Base-by-base conservation (phyloP, 2,113 vertebrate species). In the Larimichthys polyactis region DNA sequence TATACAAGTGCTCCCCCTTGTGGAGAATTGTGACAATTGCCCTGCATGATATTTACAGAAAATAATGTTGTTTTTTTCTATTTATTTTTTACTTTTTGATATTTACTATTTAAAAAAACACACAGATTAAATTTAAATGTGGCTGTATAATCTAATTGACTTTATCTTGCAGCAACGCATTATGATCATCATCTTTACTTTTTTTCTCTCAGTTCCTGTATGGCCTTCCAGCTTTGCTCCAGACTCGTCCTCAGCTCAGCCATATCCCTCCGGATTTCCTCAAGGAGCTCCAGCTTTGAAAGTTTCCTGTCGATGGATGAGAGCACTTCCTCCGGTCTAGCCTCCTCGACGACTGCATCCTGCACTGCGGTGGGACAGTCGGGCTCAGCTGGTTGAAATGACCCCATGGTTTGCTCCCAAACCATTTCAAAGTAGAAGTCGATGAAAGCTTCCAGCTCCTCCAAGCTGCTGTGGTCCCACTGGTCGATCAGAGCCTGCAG, bases 371-470 rank as follows among this genome's bases (percentile, higher is more conserved):
- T 4, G 7, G 0, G 27, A 55, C 17, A 1, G 36, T 69, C 51
- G 0, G 40, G 17, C 40, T 85, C 79, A 4, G 72, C 1, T 0
- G 29, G 5, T 19, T 78, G 85, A 63, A 43, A 36, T 1, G 85
- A 84, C 16, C n/a, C 83, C 82, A 83, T 85, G 22, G 89, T 78
- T 65, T 88, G 71, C 44, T 91, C 84, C 93, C 89, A 92, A 27
- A 94, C 73, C 85, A 71, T 89, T 76, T 95, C 90, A 70, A 91
- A 94, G 79, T 95, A 86, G 0, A 78, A 71, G 57, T 95, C 94
- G 2, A 95, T 93, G 75, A 94, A 95, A 74, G 89, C 85, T 5
- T 95, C 94, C 81, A 95, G 90, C 36, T 95, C 94, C 74, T 94
- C 82, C 74, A 94, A 75, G 82, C 86, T 91, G 74, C 91, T 94